phyloP scores from a whole-genome alignment of 1,140 invertebrate genomes.

The Dysdera silvatica region DNA sequence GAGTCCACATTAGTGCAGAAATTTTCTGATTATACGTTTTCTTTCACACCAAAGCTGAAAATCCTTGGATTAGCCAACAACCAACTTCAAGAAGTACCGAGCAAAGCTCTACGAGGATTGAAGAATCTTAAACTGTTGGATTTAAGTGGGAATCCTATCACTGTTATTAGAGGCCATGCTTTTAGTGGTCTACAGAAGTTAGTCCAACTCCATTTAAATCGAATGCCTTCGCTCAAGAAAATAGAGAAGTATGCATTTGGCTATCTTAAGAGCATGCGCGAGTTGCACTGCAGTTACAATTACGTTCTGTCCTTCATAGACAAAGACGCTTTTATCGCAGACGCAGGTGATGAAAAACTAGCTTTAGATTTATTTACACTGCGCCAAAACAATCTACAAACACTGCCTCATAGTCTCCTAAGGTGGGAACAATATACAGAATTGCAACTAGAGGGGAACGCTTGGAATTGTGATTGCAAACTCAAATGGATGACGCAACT shows the following conservation, averaged over 20 bases:
- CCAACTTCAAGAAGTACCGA: constrained; percentile 15
- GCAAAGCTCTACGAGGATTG: constrained; percentile 11
- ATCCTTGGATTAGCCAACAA: constrained; percentile 27
- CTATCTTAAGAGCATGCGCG: constrained; percentile 18
- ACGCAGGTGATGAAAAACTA: constrained; percentile 7
- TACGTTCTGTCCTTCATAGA: constrained; percentile 15
- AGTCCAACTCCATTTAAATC: constrained; percentile 13
- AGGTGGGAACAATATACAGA: constrained; percentile 9
- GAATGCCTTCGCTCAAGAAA: constrained; percentile 23
- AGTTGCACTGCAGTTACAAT: constrained; percentile 26
- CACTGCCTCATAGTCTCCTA: background rate
- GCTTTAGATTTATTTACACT: constrained; percentile 12
- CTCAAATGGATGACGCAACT: constrained; percentile 28
- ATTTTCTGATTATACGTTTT: constrained; percentile 21
- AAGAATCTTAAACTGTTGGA: constrained; percentile 11
- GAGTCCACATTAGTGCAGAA: constrained; percentile 2
- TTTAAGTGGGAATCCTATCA: constrained; percentile 29
- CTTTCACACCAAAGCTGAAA: constrained; percentile 19
- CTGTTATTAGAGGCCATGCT: constrained; percentile 10
- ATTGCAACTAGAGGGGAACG: constrained; percentile 29
- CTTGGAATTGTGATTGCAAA: constrained; percentile 31
- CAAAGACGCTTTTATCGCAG: constrained; percentile 21
- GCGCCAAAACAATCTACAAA: constrained; percentile 3
- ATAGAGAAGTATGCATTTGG: constrained; percentile 31
- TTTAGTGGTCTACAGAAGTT: constrained; percentile 18